These are phyloP conservation scores for Drosophila albomicans DNA, from an alignment of 1,140 invertebrate species.

Conservation along the genomic window DNA sequence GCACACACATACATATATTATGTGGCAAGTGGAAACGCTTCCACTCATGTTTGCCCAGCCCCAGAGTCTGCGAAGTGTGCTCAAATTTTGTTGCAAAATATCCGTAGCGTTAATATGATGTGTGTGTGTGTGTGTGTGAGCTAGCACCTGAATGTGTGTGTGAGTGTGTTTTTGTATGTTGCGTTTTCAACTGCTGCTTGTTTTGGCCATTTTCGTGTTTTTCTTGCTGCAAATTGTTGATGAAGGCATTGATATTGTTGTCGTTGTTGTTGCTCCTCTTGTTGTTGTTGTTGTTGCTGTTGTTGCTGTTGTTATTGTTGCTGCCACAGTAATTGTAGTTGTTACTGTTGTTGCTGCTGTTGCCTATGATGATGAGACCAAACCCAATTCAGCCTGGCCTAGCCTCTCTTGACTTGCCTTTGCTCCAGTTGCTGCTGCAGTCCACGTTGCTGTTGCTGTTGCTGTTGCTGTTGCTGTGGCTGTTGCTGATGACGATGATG, in stretches of 20 bases:
- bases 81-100: slow-evolving; percentile 48
- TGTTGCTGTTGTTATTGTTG: slow-evolving; percentile 26
- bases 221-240: slow-evolving; percentile 76
- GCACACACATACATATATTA: neutral
- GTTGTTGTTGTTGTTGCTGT: slow-evolving; percentile 26
- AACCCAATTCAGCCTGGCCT: neutral
- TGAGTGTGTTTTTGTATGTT: slow-evolving; percentile 40
- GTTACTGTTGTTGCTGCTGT: slow-evolving; percentile 49
- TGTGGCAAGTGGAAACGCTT: neutral
- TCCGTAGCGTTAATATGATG: slow-evolving; percentile 67
- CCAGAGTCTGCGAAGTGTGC: neutral
- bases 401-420: slow-evolving; percentile 5
- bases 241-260: slow-evolving; percentile 64
- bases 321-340: slow-evolving; percentile 32
- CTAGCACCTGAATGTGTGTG: slow-evolving; percentile 8
- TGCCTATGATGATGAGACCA: slow-evolving; percentile 69
- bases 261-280: slow-evolving; percentile 35
- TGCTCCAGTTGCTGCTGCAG: slow-evolving; percentile 25
- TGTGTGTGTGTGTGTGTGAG: slow-evolving; percentile 20
- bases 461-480: slow-evolving; percentile 15
- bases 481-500: slow-evolving; percentile 41
- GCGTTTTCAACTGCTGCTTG: slow-evolving; percentile 45
- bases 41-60: neutral
- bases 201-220: slow-evolving; percentile 64
- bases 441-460: slow-evolving; percentile 17